Conservation (phyloP, 2,113 vertebrate species). For the Rhabdomys dilectus region DNA sequence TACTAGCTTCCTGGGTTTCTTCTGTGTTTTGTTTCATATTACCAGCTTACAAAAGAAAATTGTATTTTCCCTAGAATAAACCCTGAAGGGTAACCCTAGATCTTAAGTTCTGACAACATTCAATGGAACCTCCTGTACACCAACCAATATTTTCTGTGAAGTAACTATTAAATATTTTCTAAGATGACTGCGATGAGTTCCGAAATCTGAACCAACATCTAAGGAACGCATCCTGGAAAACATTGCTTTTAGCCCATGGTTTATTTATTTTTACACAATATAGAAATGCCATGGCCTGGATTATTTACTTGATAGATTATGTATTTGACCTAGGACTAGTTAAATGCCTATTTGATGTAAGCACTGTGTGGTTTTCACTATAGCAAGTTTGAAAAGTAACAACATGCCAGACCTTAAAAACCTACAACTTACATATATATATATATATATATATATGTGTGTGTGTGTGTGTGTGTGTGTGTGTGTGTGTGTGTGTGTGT, state of each 20-base stretch:
- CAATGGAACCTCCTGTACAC: neutral
- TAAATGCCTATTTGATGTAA: neutral
- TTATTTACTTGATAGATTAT: neutral
- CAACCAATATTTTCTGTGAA: neutral
- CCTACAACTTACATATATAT: neutral
- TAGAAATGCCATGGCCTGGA: neutral
- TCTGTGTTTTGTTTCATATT: neutral
- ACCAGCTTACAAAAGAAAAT: neutral
- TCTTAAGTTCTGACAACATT: slow-evolving; percentile 28
- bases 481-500: too few relatives aligned
- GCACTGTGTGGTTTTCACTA: neutral
- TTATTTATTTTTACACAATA: neutral
- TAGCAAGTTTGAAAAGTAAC: neutral
- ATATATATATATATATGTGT: too few relatives aligned
- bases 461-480: too few relatives aligned
- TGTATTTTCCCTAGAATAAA: neutral
- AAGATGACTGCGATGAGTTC: neutral
- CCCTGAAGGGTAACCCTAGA: neutral
- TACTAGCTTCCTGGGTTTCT: neutral
- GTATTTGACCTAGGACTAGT: neutral
- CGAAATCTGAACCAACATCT: neutral
- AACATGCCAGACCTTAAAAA: neutral
- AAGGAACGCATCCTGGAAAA: neutral
- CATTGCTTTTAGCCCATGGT: neutral
- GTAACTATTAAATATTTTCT: slow-evolving; percentile 34